Base-by-base conservation (phyloP, 2,888 invertebrate species). In the Elegia similella region DNA sequence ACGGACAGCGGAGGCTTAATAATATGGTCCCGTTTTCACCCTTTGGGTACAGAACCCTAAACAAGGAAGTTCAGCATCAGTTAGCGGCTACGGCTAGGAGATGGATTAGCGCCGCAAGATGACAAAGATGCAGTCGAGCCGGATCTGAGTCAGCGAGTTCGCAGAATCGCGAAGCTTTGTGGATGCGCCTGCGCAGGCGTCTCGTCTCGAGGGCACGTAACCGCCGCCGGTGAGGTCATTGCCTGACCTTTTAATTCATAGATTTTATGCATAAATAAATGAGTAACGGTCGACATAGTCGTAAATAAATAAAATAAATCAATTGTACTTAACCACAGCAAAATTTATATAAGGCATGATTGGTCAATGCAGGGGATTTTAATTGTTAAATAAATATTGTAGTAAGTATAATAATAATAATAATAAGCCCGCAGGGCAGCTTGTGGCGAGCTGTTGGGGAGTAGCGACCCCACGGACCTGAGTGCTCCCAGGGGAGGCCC, bases 111-210 rank as follows among this genome's bases (percentile, higher is more conserved):
- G 12, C n/a, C 57, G 64, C 68, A 58, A 65, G 68, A 75, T 76
- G 73, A 74, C 76, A 74, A 78, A 73, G 81, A 81, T 77, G 75
- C 72, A 70, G 67, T 55, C 57, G 60, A 73, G 72, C 79, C 80
- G 80, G 80, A 79, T 74, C 66, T 87, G 86, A 87, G 70, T 85
- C 86, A 87, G 71, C 68, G 68, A 61, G 32, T 85, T 86, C 84
- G 72, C 70, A 67, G 85, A 84, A 84, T 67, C 63, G 58, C 58
- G 62, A 61, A 64, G 65, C 65, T 62, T 67, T 64, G 58, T 34
- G 17, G 47, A 50, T 65, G 68, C 67, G 64, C 66, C 59, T 66
- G 66, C 69, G 72, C 70, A 63, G 63, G 63, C 58, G 58, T 62
- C 57, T 61, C 59, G 65, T 47, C 60, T 47, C 52, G 56, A 43